Conservation (phyloP, 2,113 vertebrate species). For the Steatornis caripensis region DNA sequence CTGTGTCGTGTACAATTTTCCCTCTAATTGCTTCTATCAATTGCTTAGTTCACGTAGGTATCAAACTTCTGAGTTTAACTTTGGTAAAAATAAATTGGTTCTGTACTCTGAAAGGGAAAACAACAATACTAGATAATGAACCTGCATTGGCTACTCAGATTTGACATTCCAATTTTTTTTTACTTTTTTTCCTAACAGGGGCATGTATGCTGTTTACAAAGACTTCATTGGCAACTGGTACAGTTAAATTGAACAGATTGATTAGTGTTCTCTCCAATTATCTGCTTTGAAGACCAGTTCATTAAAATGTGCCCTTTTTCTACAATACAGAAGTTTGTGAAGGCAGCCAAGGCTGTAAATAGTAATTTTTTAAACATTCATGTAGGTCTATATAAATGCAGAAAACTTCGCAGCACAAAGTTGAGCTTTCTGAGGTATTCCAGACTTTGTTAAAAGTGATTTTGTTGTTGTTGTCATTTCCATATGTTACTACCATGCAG, state of each 20-base stretch:
- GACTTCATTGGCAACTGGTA: not conserved
- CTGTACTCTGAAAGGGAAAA: not conserved
- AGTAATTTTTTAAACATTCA: not conserved
- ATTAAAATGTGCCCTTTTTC: not conserved
- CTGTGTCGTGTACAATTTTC: not conserved
- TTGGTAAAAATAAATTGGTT: constrained; percentile 26
- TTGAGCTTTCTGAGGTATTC: not conserved
- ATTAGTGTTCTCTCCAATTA: not conserved
- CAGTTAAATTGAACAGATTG: not conserved
- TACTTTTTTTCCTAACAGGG: not conserved
- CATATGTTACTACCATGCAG: not conserved
- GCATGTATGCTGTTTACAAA: not conserved
- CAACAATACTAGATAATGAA: not conserved
- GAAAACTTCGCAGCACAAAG: not conserved
- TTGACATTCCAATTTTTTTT: not conserved
- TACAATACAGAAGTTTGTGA: not conserved
- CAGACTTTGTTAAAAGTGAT: not conserved
- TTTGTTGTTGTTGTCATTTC: not conserved
- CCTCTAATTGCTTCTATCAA: not conserved
- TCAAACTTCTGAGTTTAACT: constrained; percentile 3
- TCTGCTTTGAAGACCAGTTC: not conserved
- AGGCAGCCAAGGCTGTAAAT: not conserved
- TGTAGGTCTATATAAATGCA: not conserved
- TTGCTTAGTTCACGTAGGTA: not conserved
- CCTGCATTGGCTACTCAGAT: not conserved